Evolutionary conservation across 2,888 invertebrate species (phyloP), one percentile per base, ranked within the genome.

Genomic region (Nesidiocoris tenuis): DNA sequence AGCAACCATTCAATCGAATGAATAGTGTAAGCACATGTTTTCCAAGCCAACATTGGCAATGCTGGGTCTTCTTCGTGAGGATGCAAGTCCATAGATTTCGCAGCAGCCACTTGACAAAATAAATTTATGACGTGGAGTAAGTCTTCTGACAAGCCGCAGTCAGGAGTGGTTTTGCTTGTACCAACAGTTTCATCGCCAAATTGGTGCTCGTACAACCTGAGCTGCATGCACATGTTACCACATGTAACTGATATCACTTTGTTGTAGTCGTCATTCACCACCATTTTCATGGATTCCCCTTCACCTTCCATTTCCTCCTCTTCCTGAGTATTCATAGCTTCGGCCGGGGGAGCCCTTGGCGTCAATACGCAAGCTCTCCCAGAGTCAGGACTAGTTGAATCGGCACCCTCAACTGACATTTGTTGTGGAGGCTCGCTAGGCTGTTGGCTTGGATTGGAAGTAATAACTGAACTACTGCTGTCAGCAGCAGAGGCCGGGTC

Each of bases 1-100:
- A 93, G 84, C 7, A 91, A 87, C 23, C 90, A 88, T 83, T 93
- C 92, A 2, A 92, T 87, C 9, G 92, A 87, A 81, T 91, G 88
- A 74, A 94, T 87, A 0, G 94, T 94, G 83, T 93, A 94, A 0
- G 93, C 88, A 21, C 91, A 90, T 0, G 90, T 89, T 79, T 91
- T 89, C 90, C 91, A 94, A 0, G 82, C 81, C 76, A 86, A 85
- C 81, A 91, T 83, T 0, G 89, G 87, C 3, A 80, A 75, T 54
- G 87, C 83, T 9, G 84, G 84, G 80, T 88, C 87, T 2, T 84
- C 83, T 1, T 85, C 84, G 78, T 86, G 84, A 0, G 86, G 85
- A 71, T 85, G 84, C 0, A 86, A 84, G 75, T 85, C 85, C 19
- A 88, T 82, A 7, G 88, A 88, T 81, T 86, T 86, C 18, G 86